Percentiles rank a stretch among this genome's conserved stretches.
Conservation (phyloP, 1,140 invertebrate species). For the Tetranychus urticae region DNA sequence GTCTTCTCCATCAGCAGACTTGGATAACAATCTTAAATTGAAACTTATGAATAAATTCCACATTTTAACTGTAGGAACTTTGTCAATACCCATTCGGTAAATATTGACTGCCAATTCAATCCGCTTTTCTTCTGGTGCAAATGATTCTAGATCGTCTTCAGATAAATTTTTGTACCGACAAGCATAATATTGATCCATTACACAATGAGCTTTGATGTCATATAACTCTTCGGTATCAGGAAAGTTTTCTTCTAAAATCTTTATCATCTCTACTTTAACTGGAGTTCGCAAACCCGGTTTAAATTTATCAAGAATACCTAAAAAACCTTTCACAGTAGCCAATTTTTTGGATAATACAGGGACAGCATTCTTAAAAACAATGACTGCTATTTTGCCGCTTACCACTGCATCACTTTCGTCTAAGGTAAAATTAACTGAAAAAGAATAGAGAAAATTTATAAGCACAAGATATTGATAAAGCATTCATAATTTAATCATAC, state of each 20-base stretch:
- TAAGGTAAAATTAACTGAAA: not conserved
- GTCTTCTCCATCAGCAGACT: not conserved
- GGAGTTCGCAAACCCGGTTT: slow-evolving; percentile 20
- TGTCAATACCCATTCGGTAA: not conserved
- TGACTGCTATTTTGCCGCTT: slow-evolving; percentile 16
- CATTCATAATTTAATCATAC: not conserved
- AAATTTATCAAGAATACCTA: slow-evolving; percentile 18
- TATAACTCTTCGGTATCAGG: slow-evolving; percentile 23
- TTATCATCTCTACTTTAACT: slow-evolving; percentile 25
- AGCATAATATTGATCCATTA: slow-evolving; percentile 17
- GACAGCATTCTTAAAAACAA: slow-evolving; percentile 27
- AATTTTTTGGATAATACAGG: slow-evolving; percentile 13
- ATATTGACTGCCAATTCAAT: not conserved
- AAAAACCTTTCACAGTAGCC: slow-evolving; percentile 17
- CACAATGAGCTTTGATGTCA: slow-evolving; percentile 29
- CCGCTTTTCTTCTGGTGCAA: not conserved
- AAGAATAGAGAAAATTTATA: slow-evolving; percentile 2
- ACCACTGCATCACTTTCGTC: slow-evolving; percentile 27
- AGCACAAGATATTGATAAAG: not conserved
- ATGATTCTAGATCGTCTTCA: not conserved
- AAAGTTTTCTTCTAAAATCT: slow-evolving; percentile 21
- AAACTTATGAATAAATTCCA: not conserved
- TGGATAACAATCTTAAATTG: not conserved
- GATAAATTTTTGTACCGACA: too few species aligned
- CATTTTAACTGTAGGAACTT: not conserved